Base-by-base conservation (phyloP, 2,797 vertebrate genomes). In the Ceryle rudis region DNA sequence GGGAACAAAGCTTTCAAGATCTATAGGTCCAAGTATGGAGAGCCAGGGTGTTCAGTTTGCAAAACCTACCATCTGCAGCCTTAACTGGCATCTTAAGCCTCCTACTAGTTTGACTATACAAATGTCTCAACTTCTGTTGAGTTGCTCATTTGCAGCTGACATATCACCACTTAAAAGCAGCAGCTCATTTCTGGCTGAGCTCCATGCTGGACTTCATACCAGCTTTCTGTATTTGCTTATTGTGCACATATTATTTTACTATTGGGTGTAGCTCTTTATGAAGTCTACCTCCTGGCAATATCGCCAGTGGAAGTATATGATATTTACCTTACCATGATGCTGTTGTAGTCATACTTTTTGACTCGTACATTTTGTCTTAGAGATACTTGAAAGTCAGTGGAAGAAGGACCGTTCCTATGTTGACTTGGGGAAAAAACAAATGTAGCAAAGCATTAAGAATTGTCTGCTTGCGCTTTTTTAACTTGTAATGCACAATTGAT, bases 181-280 rank as follows among this genome's bases (percentile, higher is more conserved):
- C 55, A 81, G 62, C 51, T 86, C 20, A 5, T 69, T 69, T 86
- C 88, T 93, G 90, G 70, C 88, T 86, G 58, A 72, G 58, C 55
- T 95, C 70, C 88, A 29, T 4, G 33, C 2, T 86, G 88, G 65
- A 78, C 94, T 93, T 91, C 93, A 72, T 75, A 91, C 84, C 62
- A 86, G 55, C 70, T 81, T 82, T 69, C 77, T 21, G 11, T 72
- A 81, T 96, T 93, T 95, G 92, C 86, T 94, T 96, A 90, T n/a
- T 58, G 66, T 81, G 90, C 19, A 60, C 41, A 66, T 90, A 89
- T 65, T 42, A 97, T 96, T 96, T 96, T 95, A 93, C 86, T 96
- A 55, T 35, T 55, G 93, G 95, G 96, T 86, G 95, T 79, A 96
- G 73, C 83, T 81, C 75, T 92, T 79, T 86, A 83, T 62, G 58